phyloP scores from a whole-genome alignment of 2,888 invertebrate species.

The Xylota segnis region DNA sequence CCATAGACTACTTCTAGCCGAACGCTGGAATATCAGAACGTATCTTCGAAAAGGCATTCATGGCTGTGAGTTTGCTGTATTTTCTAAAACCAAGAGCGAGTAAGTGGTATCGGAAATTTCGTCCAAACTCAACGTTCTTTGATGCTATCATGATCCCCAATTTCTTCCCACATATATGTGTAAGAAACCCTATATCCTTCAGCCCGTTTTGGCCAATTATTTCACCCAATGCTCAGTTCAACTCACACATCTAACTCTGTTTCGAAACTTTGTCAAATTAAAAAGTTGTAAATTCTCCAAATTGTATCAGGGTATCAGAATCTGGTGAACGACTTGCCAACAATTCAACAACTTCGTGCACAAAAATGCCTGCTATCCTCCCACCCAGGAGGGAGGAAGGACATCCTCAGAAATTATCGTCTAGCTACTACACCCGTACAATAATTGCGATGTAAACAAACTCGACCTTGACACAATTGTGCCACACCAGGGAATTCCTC shows the following conservation, averaged over 20 bases:
- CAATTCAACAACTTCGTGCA: neutral
- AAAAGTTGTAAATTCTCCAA: constrained; percentile 32
- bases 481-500: constrained; percentile 42
- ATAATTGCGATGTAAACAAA: constrained; percentile 70
- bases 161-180: too few relatives aligned
- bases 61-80: too few relatives aligned
- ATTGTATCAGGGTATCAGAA: constrained; percentile 34
- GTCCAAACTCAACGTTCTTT: too few relatives aligned
- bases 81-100: too few relatives aligned
- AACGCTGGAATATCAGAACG: too few relatives aligned
- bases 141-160: too few relatives aligned
- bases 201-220: too few relatives aligned
- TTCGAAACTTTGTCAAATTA: neutral
- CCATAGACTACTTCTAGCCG: too few relatives aligned
- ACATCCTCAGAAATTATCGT: constrained; percentile 23
- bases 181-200: too few relatives aligned
- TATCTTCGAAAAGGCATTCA: too few relatives aligned
- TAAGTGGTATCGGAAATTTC: too few relatives aligned
- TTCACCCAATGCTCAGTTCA: neutral
- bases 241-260: neutral
- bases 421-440: constrained; percentile 31
- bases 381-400: neutral
- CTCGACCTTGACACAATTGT: constrained; percentile 72
- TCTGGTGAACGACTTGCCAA: neutral
- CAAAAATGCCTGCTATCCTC: constrained; percentile 7